phyloP scores from a whole-genome alignment of 2,113 vertebrate species.

The Sapayoa aenigma region DNA sequence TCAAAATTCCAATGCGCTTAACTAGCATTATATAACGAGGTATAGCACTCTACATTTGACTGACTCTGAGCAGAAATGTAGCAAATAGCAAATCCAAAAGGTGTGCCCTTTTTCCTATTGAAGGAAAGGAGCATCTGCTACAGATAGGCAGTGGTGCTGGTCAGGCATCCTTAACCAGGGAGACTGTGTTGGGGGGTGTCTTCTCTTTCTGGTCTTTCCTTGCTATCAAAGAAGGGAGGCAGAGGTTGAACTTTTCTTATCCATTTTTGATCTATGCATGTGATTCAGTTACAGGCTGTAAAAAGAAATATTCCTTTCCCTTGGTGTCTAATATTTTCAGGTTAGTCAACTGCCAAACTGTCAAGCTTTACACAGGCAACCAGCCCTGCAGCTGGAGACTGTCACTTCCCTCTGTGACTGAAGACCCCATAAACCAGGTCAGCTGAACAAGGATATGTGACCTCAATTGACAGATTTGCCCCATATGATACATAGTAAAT shows the following conservation, averaged over 20 bases:
- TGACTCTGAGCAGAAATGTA: not conserved
- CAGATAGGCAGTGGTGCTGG: not conserved
- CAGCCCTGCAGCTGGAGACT: not conserved
- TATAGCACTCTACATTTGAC: not conserved
- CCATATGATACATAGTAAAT: fast-evolving
- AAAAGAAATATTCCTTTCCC: not conserved
- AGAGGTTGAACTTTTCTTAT: not conserved
- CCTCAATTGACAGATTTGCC: not conserved
- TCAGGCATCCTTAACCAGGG: not conserved
- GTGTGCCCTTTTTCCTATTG: fast-evolving
- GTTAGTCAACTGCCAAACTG: not conserved
- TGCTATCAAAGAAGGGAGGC: not conserved
- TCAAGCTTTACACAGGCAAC: not conserved
- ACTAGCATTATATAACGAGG: not conserved
- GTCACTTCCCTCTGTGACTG: not conserved
- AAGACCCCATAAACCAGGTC: not conserved
- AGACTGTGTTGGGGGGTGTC: not conserved
- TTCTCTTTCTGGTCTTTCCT: not conserved
- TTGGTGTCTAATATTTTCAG: not conserved
- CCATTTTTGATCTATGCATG: not conserved
- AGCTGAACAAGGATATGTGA: not conserved
- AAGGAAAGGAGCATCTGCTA: not conserved
- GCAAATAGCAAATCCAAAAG: not conserved
- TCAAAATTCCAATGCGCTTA: not conserved
- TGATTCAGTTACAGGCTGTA: not conserved